Evolutionary conservation across 1,140 invertebrate genomes (phyloP).

Genomic region (Oncopodura yosiiana): DNA sequence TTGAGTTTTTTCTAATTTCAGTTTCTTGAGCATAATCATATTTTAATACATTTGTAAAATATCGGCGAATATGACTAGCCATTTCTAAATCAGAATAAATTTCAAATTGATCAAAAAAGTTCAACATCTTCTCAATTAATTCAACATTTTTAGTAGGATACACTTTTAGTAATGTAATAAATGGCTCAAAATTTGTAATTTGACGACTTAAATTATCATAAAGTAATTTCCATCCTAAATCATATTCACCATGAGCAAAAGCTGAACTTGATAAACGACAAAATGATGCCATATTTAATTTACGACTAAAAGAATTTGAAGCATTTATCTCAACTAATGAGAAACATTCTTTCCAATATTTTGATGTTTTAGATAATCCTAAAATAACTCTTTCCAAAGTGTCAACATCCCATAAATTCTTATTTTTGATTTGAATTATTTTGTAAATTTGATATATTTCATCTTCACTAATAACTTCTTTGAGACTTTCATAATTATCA

Average conservation of each 20-base stretch:
- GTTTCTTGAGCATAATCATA: conserved; percentile 6
- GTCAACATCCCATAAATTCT: conserved; percentile 45
- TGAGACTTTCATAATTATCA: conserved; percentile 4
- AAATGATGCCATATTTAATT: too few relatives aligned
- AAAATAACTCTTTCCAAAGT: conserved; percentile 49
- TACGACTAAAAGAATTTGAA: conserved; percentile 39
- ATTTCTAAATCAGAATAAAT: conserved; percentile 18
- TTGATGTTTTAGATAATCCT: conserved; percentile 49
- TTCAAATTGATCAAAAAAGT: conserved; percentile 40
- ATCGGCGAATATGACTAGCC: conserved; percentile 1
- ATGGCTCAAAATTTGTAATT: conserved; percentile 40
- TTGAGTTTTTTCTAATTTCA: conserved; percentile 21
- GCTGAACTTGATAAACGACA: conserved; percentile 45
- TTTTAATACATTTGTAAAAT: conserved; percentile 13
- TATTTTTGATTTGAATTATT: conserved; percentile 46
- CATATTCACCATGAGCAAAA: conserved; percentile 47
- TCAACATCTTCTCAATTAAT: conserved; percentile 44
- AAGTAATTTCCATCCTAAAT: conserved; percentile 48
- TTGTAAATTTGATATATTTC: conserved; percentile 48
- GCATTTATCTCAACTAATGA: conserved; percentile 35
- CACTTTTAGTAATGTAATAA: too few relatives aligned
- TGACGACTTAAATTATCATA: conserved; percentile 39
- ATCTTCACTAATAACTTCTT: conserved; percentile 43
- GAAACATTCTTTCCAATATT: conserved; percentile 50
- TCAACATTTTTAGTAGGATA: conserved; percentile 37